Evolutionary conservation across 2,113 vertebrate species (phyloP).

Genomic region (Sylvia atricapilla): DNA sequence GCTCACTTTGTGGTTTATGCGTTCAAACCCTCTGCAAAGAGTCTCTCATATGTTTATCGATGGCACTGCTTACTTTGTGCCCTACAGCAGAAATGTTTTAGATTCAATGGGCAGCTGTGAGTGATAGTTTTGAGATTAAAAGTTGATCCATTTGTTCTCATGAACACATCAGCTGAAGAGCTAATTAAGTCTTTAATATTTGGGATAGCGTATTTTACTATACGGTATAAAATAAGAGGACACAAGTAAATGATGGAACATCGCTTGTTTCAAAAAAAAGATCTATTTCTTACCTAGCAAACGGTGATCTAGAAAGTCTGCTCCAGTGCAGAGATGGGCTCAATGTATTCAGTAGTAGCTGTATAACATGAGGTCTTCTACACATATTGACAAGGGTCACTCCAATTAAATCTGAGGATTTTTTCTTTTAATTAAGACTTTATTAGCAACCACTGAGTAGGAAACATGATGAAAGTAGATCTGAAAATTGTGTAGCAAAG

Average conservation of each 20-base stretch:
- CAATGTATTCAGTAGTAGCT: background rate
- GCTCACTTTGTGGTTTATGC: fast-evolving
- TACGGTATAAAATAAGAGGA: background rate
- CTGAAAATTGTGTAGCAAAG: background rate
- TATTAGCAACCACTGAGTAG: background rate
- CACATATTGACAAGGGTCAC: background rate
- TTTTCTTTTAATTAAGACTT: conserved; percentile 30
- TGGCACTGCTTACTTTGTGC: background rate
- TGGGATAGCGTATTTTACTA: background rate
- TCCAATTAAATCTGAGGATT: conserved; percentile 15
- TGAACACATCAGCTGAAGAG: background rate
- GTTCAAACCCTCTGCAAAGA: background rate
- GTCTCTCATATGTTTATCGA: too few relatives aligned
- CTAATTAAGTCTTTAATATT: background rate
- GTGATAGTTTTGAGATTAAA: background rate
- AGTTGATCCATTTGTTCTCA: background rate
- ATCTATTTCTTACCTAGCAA: background rate
- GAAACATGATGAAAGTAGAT: background rate
- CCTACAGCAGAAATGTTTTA: background rate
- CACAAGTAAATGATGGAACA: background rate
- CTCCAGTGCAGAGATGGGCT: background rate
- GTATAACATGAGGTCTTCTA: background rate
- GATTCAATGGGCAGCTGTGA: background rate
- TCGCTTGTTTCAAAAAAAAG: fast-evolving
- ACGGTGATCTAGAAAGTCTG: background rate